Percentiles rank a stretch among this genome's conserved stretches.
These are phyloP conservation scores for Umimayanthus chanpuru DNA, from an alignment of 92 coral and sea anemone species.

Conservation along the genomic window DNA sequence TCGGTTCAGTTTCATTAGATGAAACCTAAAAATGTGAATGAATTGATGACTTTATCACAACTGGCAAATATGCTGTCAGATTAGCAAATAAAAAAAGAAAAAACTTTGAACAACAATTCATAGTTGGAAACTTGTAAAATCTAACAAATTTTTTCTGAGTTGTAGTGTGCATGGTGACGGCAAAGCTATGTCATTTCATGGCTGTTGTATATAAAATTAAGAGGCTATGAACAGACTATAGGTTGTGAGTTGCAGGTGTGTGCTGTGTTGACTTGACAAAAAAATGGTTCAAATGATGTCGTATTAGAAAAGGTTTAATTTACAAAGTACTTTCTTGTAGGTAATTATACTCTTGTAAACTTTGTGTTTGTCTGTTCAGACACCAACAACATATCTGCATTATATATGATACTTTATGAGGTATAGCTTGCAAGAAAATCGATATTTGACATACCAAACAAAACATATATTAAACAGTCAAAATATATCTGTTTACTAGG, in stretches of 20 bases:
- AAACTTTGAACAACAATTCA: too few relatives aligned
- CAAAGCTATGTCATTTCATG: constrained; percentile 1
- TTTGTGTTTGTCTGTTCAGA: background rate
- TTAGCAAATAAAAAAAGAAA: background rate
- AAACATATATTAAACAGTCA: background rate
- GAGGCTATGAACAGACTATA: constrained; percentile 20
- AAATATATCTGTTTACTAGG: background rate
- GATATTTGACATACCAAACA: background rate
- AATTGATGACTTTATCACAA: background rate
- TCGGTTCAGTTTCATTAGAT: background rate
- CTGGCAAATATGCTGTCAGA: background rate
- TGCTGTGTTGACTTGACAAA: background rate
- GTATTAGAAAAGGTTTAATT: background rate
- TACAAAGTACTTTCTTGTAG: background rate
- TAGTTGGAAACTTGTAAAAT: background rate
- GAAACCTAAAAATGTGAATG: background rate
- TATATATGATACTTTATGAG: background rate
- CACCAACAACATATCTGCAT: background rate
- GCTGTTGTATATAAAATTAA: constrained; percentile 18
- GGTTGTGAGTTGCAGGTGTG: constrained; percentile 22
- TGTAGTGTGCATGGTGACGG: background rate
- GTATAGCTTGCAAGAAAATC: background rate
- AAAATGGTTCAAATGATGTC: background rate
- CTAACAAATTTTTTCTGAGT: constrained; percentile 7
- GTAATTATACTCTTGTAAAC: background rate